Evolutionary conservation across 1,140 invertebrate genomes (phyloP).

Genomic region (Sitobion miscanthi): DNA sequence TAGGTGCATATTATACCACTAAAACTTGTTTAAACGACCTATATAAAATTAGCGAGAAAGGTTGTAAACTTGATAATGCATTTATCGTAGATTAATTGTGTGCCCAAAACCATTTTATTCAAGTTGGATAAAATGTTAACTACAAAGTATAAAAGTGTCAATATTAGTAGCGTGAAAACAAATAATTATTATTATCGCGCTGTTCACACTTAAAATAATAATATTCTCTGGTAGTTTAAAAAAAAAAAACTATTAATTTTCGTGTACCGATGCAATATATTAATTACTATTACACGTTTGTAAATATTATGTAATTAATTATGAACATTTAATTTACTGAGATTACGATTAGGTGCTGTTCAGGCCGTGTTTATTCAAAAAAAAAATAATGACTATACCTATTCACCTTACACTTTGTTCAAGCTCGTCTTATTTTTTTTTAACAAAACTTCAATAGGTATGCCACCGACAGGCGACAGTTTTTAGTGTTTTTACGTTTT

Average conservation of each 20-base stretch:
- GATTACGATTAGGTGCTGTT: background rate
- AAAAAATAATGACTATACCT: background rate
- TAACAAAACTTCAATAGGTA: background rate
- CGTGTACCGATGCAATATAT: background rate
- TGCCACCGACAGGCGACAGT: background rate
- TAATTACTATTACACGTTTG: background rate
- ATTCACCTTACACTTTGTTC: background rate
- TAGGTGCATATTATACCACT: too few species aligned
- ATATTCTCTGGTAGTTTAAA: background rate
- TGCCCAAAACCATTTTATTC: background rate
- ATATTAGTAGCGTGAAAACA: background rate
- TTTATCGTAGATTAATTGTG: conserved; percentile 5
- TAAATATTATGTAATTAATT: too few species aligned
- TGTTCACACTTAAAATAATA: background rate
- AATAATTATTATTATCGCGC: background rate
- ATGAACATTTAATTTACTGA: background rate
- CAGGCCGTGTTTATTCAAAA: background rate
- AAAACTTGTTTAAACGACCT: background rate
- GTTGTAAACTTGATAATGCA: background rate
- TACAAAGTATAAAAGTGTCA: background rate
- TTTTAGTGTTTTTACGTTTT: background rate
- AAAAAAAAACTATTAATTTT: background rate
- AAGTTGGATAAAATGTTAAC: background rate
- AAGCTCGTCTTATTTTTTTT: background rate
- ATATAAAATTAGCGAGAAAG: background rate